Percentiles rank a stretch among this genome's conserved stretches.
These are phyloP conservation scores for Pipistrellus pipistrellus DNA, from an alignment of 2,797 vertebrate species.

Conservation along the genomic window DNA sequence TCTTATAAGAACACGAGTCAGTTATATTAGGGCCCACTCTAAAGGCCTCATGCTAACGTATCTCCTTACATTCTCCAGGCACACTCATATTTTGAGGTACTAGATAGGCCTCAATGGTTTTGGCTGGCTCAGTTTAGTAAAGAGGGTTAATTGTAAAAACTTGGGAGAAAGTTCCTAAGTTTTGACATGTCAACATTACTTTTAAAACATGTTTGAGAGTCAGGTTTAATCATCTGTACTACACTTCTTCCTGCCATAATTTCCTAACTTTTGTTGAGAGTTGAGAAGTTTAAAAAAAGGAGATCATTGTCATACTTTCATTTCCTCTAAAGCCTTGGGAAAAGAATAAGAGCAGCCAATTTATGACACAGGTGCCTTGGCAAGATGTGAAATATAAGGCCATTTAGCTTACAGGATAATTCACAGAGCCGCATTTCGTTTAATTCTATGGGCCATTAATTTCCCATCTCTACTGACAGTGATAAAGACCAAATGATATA, in stretches of 20 bases:
- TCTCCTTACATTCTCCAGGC: background rate
- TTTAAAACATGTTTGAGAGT: conserved; percentile 41
- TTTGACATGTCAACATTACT: background rate
- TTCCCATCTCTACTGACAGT: conserved; percentile 78
- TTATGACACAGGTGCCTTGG: conserved; percentile 71
- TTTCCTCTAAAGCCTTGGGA: conserved; percentile 21
- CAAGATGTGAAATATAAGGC: conserved; percentile 77
- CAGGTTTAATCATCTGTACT: background rate
- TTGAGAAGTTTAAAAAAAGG: background rate
- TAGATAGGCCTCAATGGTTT: background rate
- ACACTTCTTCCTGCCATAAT: background rate
- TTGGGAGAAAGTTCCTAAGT: conserved; percentile 15
- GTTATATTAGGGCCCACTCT: background rate
- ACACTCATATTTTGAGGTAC: background rate
- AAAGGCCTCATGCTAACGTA: background rate
- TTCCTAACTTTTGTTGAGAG: background rate
- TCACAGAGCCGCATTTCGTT: conserved; percentile 83
- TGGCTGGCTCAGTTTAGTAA: background rate
- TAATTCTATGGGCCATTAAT: conserved; percentile 86
- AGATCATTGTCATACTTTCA: background rate
- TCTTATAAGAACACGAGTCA: background rate
- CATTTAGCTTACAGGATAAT: conserved; percentile 75
- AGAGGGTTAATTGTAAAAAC: conserved; percentile 5
- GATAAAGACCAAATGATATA: conserved; percentile 82
- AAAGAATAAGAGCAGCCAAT: conserved; percentile 48